These are phyloP conservation scores for Notocelia uddmanniana DNA, from an alignment of 2,888 invertebrate genomes.

Conservation along the genomic window DNA sequence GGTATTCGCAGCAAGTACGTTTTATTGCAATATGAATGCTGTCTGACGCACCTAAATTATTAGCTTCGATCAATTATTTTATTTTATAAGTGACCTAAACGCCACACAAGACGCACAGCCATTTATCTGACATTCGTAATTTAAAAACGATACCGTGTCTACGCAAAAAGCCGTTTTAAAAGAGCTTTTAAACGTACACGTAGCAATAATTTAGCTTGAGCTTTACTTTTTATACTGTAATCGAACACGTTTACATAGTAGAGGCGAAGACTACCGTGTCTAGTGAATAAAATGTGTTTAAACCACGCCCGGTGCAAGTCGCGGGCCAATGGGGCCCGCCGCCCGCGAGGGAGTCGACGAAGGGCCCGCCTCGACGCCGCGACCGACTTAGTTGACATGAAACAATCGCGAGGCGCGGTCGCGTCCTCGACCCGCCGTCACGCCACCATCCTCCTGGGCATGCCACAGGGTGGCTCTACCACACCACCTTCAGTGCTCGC, in stretches of 20 bases:
- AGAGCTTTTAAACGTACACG: slow-evolving; percentile 53
- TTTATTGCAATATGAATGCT: neutral
- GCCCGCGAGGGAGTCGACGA: slow-evolving; percentile 47
- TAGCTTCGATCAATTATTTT: neutral
- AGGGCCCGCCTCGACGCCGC: slow-evolving; percentile 42
- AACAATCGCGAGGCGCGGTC: slow-evolving; percentile 63
- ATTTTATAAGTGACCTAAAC: neutral
- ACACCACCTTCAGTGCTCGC: slow-evolving; percentile 24
- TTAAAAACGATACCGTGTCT: slow-evolving; percentile 19
- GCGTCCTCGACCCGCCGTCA: slow-evolving; percentile 51
- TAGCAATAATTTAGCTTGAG: slow-evolving; percentile 61
- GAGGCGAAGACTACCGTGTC: slow-evolving; percentile 49
- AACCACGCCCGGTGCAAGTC: slow-evolving; percentile 53
- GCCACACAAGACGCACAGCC: slow-evolving; percentile 1
- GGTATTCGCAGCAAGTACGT: no score
- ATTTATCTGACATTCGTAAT: slow-evolving; percentile 4
- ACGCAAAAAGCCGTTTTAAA: slow-evolving; percentile 44
- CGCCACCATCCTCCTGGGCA: slow-evolving; percentile 32
- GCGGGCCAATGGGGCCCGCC: slow-evolving; percentile 59
- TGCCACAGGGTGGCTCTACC: slow-evolving; percentile 8
- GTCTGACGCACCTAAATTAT: neutral
- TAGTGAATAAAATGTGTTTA: slow-evolving; percentile 47
- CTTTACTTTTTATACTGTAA: slow-evolving; percentile 55
- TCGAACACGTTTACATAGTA: slow-evolving; percentile 61
- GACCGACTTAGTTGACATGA: slow-evolving; percentile 63